phyloP scores from a whole-genome alignment of 2,797 vertebrate genomes.

The Rhincodon typus region DNA sequence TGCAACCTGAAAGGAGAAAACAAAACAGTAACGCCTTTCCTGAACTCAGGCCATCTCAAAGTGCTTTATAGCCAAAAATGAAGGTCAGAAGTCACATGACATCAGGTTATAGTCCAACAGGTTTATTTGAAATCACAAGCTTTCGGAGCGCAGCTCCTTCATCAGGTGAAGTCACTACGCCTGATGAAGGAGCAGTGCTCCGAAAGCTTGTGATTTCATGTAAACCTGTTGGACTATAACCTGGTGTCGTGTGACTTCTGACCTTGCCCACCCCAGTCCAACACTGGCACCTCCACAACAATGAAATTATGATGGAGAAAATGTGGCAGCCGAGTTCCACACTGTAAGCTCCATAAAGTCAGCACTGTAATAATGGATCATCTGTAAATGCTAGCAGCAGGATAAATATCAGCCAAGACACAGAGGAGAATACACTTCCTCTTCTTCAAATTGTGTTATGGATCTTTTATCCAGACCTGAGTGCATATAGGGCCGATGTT shows the following conservation, averaged over 20 bases:
- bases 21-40: not conserved
- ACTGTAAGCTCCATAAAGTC: not conserved
- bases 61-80: not conserved
- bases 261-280: too few species aligned
- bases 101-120: too few species aligned
- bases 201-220: too few species aligned
- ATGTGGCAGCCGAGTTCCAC: not conserved
- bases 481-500: too few species aligned
- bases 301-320: not conserved
- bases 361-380: not conserved
- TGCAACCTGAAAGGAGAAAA: not conserved
- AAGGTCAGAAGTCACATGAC: too few species aligned
- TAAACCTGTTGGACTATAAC: too few species aligned
- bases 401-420: not conserved
- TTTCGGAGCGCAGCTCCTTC: too few species aligned
- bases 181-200: too few species aligned
- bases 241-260: too few species aligned
- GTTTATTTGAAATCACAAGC: too few species aligned
- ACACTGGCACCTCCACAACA: not conserved
- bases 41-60: not conserved
- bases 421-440: not conserved
- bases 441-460: not conserved
- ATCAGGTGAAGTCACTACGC: too few species aligned
- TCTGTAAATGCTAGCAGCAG: not conserved
- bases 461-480: not conserved